Conservation (phyloP, 2,113 vertebrate genomes). For the Microcebus tavaratra region DNA sequence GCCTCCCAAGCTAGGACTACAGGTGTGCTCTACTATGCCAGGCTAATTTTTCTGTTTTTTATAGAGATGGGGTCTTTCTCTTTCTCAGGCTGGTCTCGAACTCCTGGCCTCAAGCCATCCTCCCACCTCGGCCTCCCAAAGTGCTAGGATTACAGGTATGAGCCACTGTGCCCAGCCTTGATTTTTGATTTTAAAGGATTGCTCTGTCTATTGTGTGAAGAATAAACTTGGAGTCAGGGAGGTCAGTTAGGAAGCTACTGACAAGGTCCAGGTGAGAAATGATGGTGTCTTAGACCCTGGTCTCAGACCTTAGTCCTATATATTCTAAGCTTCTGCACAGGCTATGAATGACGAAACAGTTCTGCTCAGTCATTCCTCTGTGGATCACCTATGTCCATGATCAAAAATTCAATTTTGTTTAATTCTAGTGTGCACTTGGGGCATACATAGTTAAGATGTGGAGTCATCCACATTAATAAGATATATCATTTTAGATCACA, state of each 20-base stretch:
- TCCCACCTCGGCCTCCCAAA: too few species aligned
- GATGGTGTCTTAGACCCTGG: too few species aligned
- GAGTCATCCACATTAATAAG: background rate
- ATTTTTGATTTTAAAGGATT: background rate
- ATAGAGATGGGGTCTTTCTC: too few species aligned
- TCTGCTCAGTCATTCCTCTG: background rate
- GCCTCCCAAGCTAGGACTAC: too few species aligned
- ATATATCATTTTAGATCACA: background rate
- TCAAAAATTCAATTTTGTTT: background rate
- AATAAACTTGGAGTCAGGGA: background rate
- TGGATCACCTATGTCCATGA: background rate
- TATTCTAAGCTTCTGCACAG: accelerated
- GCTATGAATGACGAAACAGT: background rate
- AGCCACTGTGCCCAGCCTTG: too few species aligned
- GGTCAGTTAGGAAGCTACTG: background rate
- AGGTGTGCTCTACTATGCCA: too few species aligned
- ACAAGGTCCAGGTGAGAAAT: background rate
- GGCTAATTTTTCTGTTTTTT: too few species aligned
- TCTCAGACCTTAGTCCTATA: too few species aligned
- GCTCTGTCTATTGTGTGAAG: background rate
- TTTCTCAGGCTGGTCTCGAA: too few species aligned
- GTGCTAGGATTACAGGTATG: too few species aligned
- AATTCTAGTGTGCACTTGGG: background rate
- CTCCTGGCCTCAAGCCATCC: too few species aligned
- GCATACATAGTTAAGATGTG: background rate